Percentiles rank a stretch among this genome's conserved stretches.
phyloP scores from a whole-genome alignment of 2,113 vertebrate genomes.

The Nanorana parkeri region DNA sequence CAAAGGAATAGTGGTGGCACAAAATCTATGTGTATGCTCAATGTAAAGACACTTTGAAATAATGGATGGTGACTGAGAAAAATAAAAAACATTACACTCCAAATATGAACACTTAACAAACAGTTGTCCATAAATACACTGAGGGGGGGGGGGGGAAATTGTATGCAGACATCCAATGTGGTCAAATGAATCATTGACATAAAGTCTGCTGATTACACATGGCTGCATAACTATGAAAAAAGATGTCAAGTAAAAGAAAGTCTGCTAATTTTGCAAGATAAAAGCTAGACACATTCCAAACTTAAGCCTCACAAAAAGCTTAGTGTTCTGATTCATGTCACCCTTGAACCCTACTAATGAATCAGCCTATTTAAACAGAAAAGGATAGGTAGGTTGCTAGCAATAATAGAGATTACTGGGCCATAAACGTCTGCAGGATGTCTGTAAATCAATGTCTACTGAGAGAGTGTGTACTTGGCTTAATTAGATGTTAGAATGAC shows the following conservation, averaged over 20 bases:
- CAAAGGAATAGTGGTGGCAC: too few species aligned
- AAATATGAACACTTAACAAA: too few species aligned
- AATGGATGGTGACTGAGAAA: too few species aligned
- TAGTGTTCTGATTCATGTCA: constrained; percentile 32
- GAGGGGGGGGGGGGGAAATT: too few species aligned
- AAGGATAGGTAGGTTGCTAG: constrained; percentile 1
- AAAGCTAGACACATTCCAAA: not conserved
- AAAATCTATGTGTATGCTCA: too few species aligned
- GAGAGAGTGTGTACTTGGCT: not conserved
- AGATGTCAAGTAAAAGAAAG: not conserved
- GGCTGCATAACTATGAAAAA: not conserved
- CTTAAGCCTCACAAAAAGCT: not conserved
- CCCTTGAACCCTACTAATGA: constrained; percentile 33
- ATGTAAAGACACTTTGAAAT: too few species aligned
- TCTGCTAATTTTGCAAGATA: not conserved
- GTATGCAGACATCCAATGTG: too few species aligned
- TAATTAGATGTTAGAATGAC: not conserved
- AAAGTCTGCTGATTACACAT: not conserved
- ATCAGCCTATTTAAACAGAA: not conserved
- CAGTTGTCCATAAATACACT: too few species aligned
- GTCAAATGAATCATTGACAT: not conserved
- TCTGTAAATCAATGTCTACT: constrained; percentile 24
- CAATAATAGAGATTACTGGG: constrained; percentile 23
- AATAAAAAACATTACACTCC: too few species aligned
- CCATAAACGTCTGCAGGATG: not conserved